phyloP scores from a whole-genome alignment of 2,888 invertebrate genomes.

The Dromius quadrimaculatus region DNA sequence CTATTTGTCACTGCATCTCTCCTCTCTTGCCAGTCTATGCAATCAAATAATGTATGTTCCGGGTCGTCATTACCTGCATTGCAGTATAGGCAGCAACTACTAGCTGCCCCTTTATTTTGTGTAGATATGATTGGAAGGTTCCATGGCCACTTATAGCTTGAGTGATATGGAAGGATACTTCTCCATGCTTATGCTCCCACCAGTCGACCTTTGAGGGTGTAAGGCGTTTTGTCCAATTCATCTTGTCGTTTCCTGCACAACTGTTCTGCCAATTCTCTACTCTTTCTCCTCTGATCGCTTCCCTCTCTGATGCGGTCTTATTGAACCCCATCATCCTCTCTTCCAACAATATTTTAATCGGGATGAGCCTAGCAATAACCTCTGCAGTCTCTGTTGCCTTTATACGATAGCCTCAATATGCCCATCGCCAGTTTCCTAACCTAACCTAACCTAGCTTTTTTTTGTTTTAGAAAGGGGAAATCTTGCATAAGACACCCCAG shows the following conservation, averaged over 20 bases:
- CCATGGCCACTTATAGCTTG: conserved; percentile 50
- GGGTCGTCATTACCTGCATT: conserved; percentile 28
- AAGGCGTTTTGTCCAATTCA: background rate
- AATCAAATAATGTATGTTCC: no score
- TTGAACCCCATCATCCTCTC: background rate
- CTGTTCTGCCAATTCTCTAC: background rate
- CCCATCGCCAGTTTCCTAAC: background rate
- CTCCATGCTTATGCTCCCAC: conserved; percentile 25
- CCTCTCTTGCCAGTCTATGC: no score
- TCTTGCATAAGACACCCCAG: no score
- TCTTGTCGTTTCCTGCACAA: background rate
- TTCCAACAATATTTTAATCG: background rate
- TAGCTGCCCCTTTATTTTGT: conserved; percentile 29
- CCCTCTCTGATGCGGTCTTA: background rate
- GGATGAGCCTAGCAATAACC: background rate
- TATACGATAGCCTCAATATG: background rate
- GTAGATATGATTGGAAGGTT: conserved; percentile 19
- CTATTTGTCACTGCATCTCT: no score
- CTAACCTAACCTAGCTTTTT: no score
- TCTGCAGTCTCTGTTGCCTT: background rate
- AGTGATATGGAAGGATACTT: conserved; percentile 42
- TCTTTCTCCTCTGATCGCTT: background rate
- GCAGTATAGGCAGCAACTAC: conserved; percentile 44
- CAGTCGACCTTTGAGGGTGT: conserved; percentile 35
- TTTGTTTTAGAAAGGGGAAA: no score